These are phyloP conservation scores for Erannis defoliaria DNA, from an alignment of 2,888 invertebrate genomes.

Conservation along the genomic window DNA sequence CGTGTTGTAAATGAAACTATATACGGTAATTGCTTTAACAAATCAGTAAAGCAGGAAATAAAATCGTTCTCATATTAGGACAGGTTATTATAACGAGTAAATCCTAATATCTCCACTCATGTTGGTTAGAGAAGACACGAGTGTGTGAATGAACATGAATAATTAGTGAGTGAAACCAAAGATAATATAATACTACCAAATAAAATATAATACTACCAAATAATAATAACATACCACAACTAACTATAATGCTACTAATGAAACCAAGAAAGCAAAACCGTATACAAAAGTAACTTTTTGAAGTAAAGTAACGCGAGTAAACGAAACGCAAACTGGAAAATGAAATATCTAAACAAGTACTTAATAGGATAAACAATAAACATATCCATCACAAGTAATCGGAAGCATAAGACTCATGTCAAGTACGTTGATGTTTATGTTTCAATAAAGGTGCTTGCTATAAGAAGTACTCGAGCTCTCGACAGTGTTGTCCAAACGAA, in stretches of 20 bases:
- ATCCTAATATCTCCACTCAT: too few species aligned
- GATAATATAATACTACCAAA: too few species aligned
- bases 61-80: slow-evolving; percentile 3
- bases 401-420: slow-evolving; percentile 24
- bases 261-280: too few species aligned
- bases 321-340: neutral
- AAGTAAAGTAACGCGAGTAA: neutral
- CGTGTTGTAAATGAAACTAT: slow-evolving; percentile 8
- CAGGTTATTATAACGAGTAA: neutral
- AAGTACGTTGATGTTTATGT: slow-evolving; percentile 38
- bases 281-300: too few species aligned
- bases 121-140: too few species aligned
- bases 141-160: too few species aligned
- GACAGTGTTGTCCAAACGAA: slow-evolving; percentile 50
- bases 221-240: too few species aligned
- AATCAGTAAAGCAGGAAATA: slow-evolving; percentile 9
- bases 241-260: too few species aligned
- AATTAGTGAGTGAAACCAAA: too few species aligned
- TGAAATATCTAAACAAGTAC: too few species aligned
- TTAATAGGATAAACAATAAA: slow-evolving; percentile 4
- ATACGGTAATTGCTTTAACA: slow-evolving; percentile 4
- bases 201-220: too few species aligned
- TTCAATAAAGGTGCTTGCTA: slow-evolving; percentile 47
- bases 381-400: slow-evolving; percentile 13
- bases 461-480: slow-evolving; percentile 52